Base-by-base conservation (phyloP, 2,888 invertebrate genomes). In the Caenorhabditis doughertyi region DNA sequence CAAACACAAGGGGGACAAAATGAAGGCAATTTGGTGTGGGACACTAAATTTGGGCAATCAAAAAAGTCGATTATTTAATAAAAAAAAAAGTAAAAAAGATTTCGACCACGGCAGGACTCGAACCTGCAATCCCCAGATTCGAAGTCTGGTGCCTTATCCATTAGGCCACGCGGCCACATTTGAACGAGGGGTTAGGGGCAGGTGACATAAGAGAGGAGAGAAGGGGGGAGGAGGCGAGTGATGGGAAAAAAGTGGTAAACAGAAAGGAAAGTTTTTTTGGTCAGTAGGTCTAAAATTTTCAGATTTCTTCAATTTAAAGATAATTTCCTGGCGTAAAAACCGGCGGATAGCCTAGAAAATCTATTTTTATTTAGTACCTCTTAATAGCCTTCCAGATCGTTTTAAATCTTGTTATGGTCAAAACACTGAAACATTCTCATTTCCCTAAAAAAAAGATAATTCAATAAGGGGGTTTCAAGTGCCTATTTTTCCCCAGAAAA, bases 91-190 rank as follows among this genome's bases (percentile, higher is more conserved):
- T 21, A 39, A 67, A 76, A 74, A 74, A 58, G 1, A 49, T 84
- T 84, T 82, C 82, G 84, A 84, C 84, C 82, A 83, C 80, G 83
- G 83, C 83, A 85, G 81, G 83, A 85, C 85, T 83, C 83, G 81
- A 83, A 85, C 85, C 83, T 85, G 71, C 85, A 82, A 81, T 81
- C 83, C 80, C 82, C 85, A 84, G 85, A 87, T 87, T 76, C 87
- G 85, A 85, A 87, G 85, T 87, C 87, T 84, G 83, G 84, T 84
- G 87, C 85, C 79, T 84, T 87, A 87, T 87, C 85, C 84, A 87
- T 87, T 87, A 80, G 84, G 86, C 86, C 86, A 86, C 85, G 85
- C 85, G 86, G 85, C 84, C 85, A 76, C 71, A 51, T 11, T 55
- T 13, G 18, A n/a, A 23, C 16, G 18, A 18, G 11, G 35, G 16